These are phyloP conservation scores for Dasypus novemcinctus DNA, from an alignment of 2,113 vertebrate species.

Conservation along the genomic window DNA sequence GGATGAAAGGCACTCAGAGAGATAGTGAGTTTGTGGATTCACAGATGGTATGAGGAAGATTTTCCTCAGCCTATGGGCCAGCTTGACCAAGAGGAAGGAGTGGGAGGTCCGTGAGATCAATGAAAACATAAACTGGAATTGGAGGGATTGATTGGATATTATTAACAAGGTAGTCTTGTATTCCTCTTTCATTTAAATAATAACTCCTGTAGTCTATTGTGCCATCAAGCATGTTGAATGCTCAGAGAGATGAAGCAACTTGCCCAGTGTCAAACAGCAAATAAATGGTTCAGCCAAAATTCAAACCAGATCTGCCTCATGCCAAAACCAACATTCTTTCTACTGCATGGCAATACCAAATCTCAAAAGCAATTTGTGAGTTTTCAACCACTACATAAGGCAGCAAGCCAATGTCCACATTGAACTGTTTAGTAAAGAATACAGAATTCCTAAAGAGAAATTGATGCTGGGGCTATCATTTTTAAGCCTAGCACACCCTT, in stretches of 20 bases:
- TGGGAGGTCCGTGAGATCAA: neutral
- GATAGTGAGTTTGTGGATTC: neutral
- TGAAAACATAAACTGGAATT: neutral
- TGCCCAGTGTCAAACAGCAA: neutral
- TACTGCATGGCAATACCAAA: neutral
- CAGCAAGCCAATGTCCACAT: neutral
- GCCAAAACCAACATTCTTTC: neutral
- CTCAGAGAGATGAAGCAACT: neutral
- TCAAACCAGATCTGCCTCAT: neutral
- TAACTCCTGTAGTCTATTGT: neutral
- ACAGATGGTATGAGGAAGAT: neutral
- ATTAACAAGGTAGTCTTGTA: neutral
- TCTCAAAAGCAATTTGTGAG: neutral
- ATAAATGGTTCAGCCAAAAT: neutral
- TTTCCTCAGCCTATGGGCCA: neutral
- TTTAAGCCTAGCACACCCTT: neutral
- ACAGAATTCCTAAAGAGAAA: neutral
- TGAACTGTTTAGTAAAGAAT: neutral
- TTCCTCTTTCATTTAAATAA: neutral
- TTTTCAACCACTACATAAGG: neutral
- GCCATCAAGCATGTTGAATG: neutral
- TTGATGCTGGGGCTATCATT: neutral
- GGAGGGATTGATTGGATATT: neutral
- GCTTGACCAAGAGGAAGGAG: neutral
- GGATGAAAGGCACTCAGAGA: neutral